Conservation (phyloP, 2,888 invertebrate genomes). For the Cartodere bifasciata region DNA sequence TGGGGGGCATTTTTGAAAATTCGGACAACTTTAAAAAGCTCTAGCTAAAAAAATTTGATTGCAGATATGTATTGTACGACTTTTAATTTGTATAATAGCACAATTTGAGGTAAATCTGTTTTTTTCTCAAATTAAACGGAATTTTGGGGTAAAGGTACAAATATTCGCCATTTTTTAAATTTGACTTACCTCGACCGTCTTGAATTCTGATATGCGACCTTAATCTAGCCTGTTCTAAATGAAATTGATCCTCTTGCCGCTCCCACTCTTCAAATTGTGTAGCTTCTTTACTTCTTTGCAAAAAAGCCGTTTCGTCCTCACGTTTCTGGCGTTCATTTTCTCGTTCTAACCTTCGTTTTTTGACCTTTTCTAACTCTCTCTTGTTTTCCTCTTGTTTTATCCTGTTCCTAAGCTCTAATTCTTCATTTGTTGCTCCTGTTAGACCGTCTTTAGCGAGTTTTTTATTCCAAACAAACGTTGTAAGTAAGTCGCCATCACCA, state of each 20-base stretch:
- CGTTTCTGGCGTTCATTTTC: slow-evolving; percentile 74
- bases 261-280: slow-evolving; percentile 90
- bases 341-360: slow-evolving; percentile 77
- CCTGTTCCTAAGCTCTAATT: slow-evolving; percentile 70
- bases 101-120: too few relatives aligned
- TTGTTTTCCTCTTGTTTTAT: slow-evolving; percentile 86
- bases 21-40: too few relatives aligned
- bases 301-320: slow-evolving; percentile 70
- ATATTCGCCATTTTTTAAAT: too few relatives aligned
- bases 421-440: slow-evolving; percentile 59
- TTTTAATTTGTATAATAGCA: too few relatives aligned
- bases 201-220: slow-evolving; percentile 91
- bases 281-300: slow-evolving; percentile 81
- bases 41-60: too few relatives aligned
- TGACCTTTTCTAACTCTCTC: slow-evolving; percentile 86
- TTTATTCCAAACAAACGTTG: slow-evolving; percentile 94
- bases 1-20: too few relatives aligned
- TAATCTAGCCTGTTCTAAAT: slow-evolving; percentile 88
- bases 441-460: slow-evolving; percentile 91
- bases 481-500: slow-evolving; percentile 88
- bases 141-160: too few relatives aligned
- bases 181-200: slow-evolving; percentile 62
- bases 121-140: too few relatives aligned
- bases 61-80: too few relatives aligned
- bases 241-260: slow-evolving; percentile 94